Conservation (phyloP, 2,888 invertebrate genomes). For the Epirrhoe alternata region DNA sequence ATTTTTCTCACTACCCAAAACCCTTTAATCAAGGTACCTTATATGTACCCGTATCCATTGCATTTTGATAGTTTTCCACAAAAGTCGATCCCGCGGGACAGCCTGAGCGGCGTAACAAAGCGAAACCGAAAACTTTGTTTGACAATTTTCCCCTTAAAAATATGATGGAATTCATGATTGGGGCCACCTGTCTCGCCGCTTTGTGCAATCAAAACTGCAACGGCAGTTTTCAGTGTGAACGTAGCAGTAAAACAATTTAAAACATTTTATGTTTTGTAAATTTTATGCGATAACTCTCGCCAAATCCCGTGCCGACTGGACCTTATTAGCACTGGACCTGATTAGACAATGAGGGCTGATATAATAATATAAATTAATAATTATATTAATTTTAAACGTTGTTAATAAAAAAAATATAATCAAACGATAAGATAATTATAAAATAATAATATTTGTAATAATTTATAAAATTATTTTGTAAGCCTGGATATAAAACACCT, state of each 20-base stretch:
- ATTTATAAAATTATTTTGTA: too few species aligned
- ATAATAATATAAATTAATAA: too few species aligned
- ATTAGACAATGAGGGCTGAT: too few species aligned
- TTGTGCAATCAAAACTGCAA: constrained; percentile 40
- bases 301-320: too few species aligned
- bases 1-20: neutral
- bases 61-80: neutral
- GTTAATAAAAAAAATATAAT: too few species aligned
- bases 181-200: constrained; percentile 33
- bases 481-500: too few species aligned
- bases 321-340: too few species aligned
- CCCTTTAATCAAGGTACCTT: neutral
- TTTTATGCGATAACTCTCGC: too few species aligned
- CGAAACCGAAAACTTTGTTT: constrained; percentile 29
- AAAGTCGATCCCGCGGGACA: constrained; percentile 4
- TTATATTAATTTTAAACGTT: too few species aligned
- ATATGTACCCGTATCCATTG: neutral
- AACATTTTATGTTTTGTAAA: too few species aligned
- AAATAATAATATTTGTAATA: too few species aligned
- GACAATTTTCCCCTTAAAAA: constrained; percentile 35
- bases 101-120: constrained; percentile 20
- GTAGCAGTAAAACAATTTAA: neutral
- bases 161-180: constrained; percentile 38
- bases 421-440: too few species aligned
- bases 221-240: neutral